Conservation (phyloP, 2,888 invertebrate genomes). For the Hoplodrina ambigua region DNA sequence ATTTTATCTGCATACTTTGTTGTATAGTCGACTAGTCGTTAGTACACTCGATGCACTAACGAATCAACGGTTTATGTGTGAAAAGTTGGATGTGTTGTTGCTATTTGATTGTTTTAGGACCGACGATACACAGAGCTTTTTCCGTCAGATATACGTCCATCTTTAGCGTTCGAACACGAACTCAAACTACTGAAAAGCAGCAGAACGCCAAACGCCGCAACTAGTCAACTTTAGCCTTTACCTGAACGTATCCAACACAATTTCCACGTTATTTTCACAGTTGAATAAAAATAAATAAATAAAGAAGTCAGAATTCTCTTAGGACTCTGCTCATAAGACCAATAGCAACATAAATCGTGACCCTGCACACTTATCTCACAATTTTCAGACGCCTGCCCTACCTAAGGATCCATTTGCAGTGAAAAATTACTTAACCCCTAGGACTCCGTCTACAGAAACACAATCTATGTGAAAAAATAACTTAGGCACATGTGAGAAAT, state of each 20-base stretch:
- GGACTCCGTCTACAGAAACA: conserved; percentile 8
- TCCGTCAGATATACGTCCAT: too few species aligned
- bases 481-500: background rate
- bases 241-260: background rate
- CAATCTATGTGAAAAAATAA: conserved; percentile 18
- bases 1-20: too few species aligned
- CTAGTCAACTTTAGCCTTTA: too few species aligned
- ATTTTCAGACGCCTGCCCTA: conserved; percentile 33
- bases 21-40: too few species aligned
- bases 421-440: conserved; percentile 45
- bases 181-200: too few species aligned
- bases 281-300: background rate
- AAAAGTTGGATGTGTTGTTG: too few species aligned
- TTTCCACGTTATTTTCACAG: background rate
- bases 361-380: conserved; percentile 45
- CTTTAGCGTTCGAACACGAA: too few species aligned
- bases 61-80: too few species aligned
- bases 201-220: too few species aligned
- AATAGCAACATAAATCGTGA: conserved; percentile 47
- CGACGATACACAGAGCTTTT: too few species aligned
- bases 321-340: conserved; percentile 2
- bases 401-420: conserved; percentile 33
- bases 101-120: too few species aligned
- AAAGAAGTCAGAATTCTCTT: background rate
- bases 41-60: too few species aligned